Base-by-base conservation (phyloP, 2,113 vertebrate genomes). In the Pseudopipra pipra region DNA sequence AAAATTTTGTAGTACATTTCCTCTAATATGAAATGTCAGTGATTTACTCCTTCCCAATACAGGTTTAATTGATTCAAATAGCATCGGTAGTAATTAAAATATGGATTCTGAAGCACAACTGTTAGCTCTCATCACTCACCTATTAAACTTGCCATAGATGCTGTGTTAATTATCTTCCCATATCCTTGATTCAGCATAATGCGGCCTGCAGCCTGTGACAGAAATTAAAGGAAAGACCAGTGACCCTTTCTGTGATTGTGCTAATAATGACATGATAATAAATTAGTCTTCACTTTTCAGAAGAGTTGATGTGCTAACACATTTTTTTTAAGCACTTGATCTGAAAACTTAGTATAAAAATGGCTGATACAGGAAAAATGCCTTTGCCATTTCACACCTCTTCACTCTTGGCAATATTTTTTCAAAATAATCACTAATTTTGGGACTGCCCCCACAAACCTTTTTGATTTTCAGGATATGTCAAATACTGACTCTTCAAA, bases 91-190 rank as follows among this genome's bases (percentile, higher is more conserved):
- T 98, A 98, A 98, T 98, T 98, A 98, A 98, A 98, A 98, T 97
- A 97, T 96, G 93, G 97, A 98, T 97, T 98, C 94, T 82, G 96
- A 98, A 97, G 96, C 97, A 96, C 97, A 97, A 97, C 96, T 97
- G 96, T 96, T 95, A 97, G 91, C 96, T 98, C 97, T 99, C 98
- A 98, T 99, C 98, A 98, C 98, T 99, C 98, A 99, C 99, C 99
- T 98, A 99, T 99, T 98, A 99, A 98, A 98, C 98, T 98, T 98
- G 98, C 98, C 98, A 99, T 98, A 98, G 98, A 99, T 97, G 99
- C 98, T 88, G 98, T 99, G 98, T 99, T 99, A 98, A 99, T 99
- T 98, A 99, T 99, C 98, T 99, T 98, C 97, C 98, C 97, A 76
- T 99, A 99, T 98, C 98, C 98, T 98, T 99, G 98, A 98, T 98